A percentile compares a stretch with the other conserved stretches of the same genome.
Conservation (phyloP, 2,113 vertebrate species). For the Calypte anna region DNA sequence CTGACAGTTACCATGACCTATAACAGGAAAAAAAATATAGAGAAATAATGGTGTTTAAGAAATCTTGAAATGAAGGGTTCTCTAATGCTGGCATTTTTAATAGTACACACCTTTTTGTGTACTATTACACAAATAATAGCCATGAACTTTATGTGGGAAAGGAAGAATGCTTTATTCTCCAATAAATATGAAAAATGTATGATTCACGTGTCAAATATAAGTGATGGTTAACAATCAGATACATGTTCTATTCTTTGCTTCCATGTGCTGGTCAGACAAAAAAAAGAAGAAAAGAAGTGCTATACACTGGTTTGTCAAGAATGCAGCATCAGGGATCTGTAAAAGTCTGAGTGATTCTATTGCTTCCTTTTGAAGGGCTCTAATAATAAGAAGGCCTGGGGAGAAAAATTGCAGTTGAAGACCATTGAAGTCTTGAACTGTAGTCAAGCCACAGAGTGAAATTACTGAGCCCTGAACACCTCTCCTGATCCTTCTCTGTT, state of each 20-base stretch:
- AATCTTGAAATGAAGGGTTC: neutral
- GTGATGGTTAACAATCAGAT: slow-evolving; percentile 47
- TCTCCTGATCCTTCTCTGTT: slow-evolving; percentile 57
- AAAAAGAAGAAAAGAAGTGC: slow-evolving; percentile 62
- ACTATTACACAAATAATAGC: neutral
- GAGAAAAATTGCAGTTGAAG: slow-evolving; percentile 61
- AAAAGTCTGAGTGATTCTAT: slow-evolving; percentile 32
- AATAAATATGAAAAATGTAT: neutral
- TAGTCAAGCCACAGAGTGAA: slow-evolving; percentile 54
- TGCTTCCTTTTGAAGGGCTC: slow-evolving; percentile 45
- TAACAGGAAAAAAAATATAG: neutral
- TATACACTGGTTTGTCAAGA: slow-evolving; percentile 43
- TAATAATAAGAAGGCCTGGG: slow-evolving; percentile 43
- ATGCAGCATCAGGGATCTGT: slow-evolving; percentile 23
- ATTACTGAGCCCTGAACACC: slow-evolving; percentile 53
- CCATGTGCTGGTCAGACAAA: slow-evolving; percentile 53
- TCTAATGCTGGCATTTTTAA: neutral
- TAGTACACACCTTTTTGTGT: neutral
- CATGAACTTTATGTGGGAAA: neutral
- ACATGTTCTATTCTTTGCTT: slow-evolving; percentile 60
- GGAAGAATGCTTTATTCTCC: neutral
- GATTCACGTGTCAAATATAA: neutral
- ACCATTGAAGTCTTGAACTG: slow-evolving; percentile 65
- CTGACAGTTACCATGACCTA: neutral
- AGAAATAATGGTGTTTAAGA: neutral